Evolutionary conservation across 2,888 invertebrate species (phyloP).

Genomic region (Andrena marginata): DNA sequence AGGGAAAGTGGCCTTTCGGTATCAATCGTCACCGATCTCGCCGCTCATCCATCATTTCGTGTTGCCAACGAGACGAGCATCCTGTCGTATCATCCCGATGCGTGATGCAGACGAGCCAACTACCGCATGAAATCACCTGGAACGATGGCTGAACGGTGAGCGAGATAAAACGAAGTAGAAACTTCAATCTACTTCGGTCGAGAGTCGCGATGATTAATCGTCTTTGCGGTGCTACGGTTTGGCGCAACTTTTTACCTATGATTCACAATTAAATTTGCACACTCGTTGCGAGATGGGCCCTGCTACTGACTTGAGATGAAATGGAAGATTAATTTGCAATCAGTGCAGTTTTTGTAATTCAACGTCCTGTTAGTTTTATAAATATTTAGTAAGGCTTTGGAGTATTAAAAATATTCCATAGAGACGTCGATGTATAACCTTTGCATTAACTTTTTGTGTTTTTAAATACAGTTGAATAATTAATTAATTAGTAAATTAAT

Average conservation of each 20-base stretch:
- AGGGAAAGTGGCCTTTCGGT: constrained; percentile 13
- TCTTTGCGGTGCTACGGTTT: background rate
- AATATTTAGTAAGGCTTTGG: no score
- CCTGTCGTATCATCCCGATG: constrained; percentile 22
- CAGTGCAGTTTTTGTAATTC: no score
- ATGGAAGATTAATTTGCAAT: no score
- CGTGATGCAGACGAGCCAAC: background rate
- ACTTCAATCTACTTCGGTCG: constrained; percentile 12
- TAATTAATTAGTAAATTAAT: no score
- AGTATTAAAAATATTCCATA: no score
- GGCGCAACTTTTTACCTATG: constrained; percentile 2
- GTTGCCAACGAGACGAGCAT: constrained; percentile 25
- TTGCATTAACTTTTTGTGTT: no score
- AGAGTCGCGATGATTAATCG: constrained; percentile 35
- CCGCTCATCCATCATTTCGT: constrained; percentile 42
- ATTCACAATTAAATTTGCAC: constrained; percentile 23
- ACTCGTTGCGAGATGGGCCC: background rate
- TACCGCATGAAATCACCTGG: constrained; percentile 36
- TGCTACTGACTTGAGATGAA: background rate
- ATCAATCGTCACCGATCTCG: constrained; percentile 45
- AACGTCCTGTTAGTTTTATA: no score
- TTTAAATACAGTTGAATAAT: no score
- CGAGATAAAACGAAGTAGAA: constrained; percentile 38
- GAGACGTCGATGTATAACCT: no score
- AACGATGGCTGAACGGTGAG: constrained; percentile 26